Evolutionary conservation across 2,797 vertebrate genomes (phyloP).

Genomic region (Poecile montanus): DNA sequence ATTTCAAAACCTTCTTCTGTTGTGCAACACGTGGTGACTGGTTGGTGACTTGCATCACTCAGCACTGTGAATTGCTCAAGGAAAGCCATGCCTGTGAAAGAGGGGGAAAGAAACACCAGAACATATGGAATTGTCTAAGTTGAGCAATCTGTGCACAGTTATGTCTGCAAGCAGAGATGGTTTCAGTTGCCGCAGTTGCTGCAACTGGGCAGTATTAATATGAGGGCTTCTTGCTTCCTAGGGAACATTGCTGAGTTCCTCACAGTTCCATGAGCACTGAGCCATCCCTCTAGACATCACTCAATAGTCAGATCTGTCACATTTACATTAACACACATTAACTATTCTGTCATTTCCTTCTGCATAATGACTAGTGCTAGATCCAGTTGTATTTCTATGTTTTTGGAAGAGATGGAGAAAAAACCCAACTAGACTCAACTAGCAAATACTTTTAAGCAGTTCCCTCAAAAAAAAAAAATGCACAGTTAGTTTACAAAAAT

Average conservation of each 20-base stretch:
- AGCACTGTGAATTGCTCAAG: background rate
- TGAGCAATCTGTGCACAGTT: background rate
- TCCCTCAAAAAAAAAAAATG: background rate
- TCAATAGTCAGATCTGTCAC: background rate
- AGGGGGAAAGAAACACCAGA: background rate
- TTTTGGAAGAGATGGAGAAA: background rate
- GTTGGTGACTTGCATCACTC: background rate
- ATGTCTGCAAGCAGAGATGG: background rate
- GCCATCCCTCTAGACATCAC: conserved; percentile 2
- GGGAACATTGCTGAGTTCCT: conserved; percentile 19
- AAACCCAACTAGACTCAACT: background rate
- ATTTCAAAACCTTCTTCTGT: background rate
- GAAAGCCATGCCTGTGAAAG: background rate
- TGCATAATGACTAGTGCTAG: background rate
- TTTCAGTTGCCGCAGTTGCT: background rate
- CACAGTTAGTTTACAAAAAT: background rate
- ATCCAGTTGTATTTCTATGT: background rate
- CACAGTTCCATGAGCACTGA: background rate
- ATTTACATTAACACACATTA: background rate
- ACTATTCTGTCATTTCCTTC: background rate
- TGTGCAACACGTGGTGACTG: background rate
- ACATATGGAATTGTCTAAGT: background rate
- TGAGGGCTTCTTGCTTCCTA: background rate
- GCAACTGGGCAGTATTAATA: conserved; percentile 23
- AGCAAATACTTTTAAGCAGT: background rate